These are phyloP conservation scores for Epizoanthus stellaris DNA, from an alignment of 92 coral and sea anemone species.

Conservation along the genomic window DNA sequence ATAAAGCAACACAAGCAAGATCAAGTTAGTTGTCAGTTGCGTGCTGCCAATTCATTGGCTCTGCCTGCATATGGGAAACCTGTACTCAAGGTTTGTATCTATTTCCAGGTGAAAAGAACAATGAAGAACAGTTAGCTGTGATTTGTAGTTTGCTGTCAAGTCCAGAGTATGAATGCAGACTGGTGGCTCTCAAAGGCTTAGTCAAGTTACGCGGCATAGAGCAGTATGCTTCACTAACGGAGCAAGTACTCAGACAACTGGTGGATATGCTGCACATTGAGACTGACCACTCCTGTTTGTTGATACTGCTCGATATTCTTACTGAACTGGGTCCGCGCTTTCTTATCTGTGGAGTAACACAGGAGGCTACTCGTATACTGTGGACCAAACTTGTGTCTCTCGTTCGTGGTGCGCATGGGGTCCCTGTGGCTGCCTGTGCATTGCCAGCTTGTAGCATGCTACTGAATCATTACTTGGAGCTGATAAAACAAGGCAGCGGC, in stretches of 20 bases:
- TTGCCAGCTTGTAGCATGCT: constrained; percentile 60
- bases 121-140: background rate
- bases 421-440: constrained; percentile 64
- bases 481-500: background rate
- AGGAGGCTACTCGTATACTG: constrained; percentile 12
- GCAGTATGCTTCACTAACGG: background rate
- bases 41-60: too few relatives aligned
- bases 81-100: background rate
- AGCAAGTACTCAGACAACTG: constrained; percentile 9
- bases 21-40: too few relatives aligned
- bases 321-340: constrained; percentile 20
- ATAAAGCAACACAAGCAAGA: too few relatives aligned
- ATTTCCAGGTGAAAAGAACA: constrained; percentile 16
- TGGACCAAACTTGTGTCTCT: constrained; percentile 55
- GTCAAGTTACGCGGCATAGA: constrained; percentile 11
- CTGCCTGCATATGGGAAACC: too few relatives aligned
- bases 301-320: constrained; percentile 59
- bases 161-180: constrained; percentile 48
- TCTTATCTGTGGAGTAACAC: constrained; percentile 2
- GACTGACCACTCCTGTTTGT: constrained; percentile 63
- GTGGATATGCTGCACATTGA: constrained; percentile 57
- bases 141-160: constrained; percentile 31
- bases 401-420: constrained; percentile 52
- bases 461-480: constrained; percentile 23
- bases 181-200: constrained; percentile 54